A percentile compares a stretch with the other conserved stretches of the same genome.
Conservation (phyloP, 2,888 invertebrate genomes). For the Octonoba sinensis region DNA sequence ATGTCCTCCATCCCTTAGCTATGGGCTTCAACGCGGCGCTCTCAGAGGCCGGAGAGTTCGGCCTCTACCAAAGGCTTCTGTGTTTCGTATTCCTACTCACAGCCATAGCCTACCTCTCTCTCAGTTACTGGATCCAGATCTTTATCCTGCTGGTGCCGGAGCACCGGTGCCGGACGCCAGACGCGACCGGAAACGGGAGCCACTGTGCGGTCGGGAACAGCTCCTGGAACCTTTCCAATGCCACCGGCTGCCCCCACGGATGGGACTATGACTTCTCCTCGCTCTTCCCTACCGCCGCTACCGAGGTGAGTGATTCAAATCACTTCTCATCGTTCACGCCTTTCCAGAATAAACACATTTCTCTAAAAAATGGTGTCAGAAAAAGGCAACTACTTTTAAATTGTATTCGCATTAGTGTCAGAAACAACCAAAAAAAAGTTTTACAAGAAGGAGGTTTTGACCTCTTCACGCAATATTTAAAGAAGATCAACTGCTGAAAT, state of each 20-base stretch:
- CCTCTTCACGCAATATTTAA: too few species aligned
- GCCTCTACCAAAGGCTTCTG: conserved; percentile 55
- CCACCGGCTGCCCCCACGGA: conserved; percentile 34
- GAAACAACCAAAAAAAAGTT: too few species aligned
- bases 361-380: too few species aligned
- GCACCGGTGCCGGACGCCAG: conserved; percentile 30
- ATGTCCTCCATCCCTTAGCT: not conserved
- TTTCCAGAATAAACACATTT: too few species aligned
- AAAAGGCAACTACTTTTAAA: too few species aligned
- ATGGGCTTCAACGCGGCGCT: conserved; percentile 59
- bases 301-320: conserved; percentile 31
- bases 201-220: conserved; percentile 9
- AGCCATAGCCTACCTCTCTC: conserved; percentile 42
- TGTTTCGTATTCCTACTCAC: conserved; percentile 54
- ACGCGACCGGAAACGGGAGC: conserved; percentile 2
- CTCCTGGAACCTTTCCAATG: not conserved
- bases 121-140: conserved; percentile 61
- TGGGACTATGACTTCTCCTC: conserved; percentile 58
- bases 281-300: conserved; percentile 52
- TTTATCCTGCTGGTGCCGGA: conserved; percentile 55
- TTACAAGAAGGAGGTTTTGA: too few species aligned
- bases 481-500: too few species aligned
- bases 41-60: conserved; percentile 57
- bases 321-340: too few species aligned
- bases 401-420: too few species aligned